Evolutionary conservation across 2,888 invertebrate species (phyloP), one percentile per base, ranked within the genome.

Genomic region (Lomographa bimaculata): DNA sequence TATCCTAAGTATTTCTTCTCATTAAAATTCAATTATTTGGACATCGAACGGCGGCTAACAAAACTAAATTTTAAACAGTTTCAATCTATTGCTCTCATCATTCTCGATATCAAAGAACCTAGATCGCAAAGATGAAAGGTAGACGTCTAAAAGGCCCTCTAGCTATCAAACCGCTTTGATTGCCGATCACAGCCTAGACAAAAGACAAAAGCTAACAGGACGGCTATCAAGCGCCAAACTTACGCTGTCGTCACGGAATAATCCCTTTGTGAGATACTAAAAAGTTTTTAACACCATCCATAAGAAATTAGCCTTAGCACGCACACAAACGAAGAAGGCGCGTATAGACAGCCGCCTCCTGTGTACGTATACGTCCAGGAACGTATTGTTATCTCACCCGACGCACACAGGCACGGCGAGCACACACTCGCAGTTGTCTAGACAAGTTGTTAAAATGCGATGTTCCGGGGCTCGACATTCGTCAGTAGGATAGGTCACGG

Each of bases 401-500:
- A 52, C 58, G 37, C 67, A 64, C 68, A 67, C 72, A 50, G 34
- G 20, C 46, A 7, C 46, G 42, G 29, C 28, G 46, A 65, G 59
- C 79, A 69, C 66, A 78, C 73, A 59, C 24, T 38, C 60, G 45
- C 67, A 56, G 40, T 49, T 67, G 87, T 87, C 87, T 87, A 87
- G 87, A 89, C 87, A 67, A 72, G 73, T 83, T 74, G 85, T 82
- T 84, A 83, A 83, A 81, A 79, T 73, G 77, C 77, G 73, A 73
- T 80, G 82, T 85, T 87, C 86, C 84, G 84, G 84, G 80, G 83
- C 82, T 80, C 85, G 82, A 80, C 84, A 84, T 85, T 87, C 85
- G 81, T 82, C 79, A 85, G 87, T 89, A 86, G 87, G 87, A 87
- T 89, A 89, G 89, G 89, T 89, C 89, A 86, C 87, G 87, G 87